A percentile compares a stretch with the other conserved stretches of the same genome.
These are phyloP conservation scores for Sebastes itinus DNA, from an alignment of 2,797 vertebrate species.

Conservation along the genomic window DNA sequence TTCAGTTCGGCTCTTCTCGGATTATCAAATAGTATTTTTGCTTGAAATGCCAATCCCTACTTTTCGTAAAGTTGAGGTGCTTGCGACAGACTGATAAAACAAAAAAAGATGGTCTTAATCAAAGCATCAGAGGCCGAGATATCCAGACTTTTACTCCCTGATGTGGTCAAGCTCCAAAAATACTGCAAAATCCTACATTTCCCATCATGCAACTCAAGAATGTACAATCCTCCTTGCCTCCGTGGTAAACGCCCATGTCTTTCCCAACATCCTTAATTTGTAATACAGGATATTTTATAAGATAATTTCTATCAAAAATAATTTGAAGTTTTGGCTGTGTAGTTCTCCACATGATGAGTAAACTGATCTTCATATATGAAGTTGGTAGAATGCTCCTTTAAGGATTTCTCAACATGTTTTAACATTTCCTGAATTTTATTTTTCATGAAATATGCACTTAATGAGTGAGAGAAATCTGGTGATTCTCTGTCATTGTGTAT, in stretches of 20 bases:
- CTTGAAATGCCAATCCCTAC: accelerated
- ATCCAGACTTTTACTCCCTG: background rate
- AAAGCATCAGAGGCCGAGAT: background rate
- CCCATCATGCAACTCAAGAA: background rate
- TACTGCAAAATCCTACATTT: background rate
- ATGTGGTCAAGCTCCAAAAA: background rate
- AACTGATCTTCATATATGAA: no score
- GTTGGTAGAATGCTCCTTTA: no score
- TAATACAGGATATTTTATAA: background rate
- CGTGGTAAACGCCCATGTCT: background rate
- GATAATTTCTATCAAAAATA: background rate
- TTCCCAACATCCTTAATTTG: background rate
- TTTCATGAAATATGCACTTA: background rate
- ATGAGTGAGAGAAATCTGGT: background rate
- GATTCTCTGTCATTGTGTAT: accelerated
- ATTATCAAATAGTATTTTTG: no score
- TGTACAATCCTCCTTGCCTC: background rate
- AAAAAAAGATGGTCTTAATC: background rate
- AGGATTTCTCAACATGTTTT: no score
- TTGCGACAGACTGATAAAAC: no score
- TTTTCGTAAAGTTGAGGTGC: no score
- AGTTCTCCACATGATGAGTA: no score
- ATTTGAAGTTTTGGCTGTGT: background rate
- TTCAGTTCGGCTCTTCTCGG: no score
- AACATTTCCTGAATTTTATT: no score